These are phyloP conservation scores for Jaculus jaculus DNA, from an alignment of 2,113 vertebrate genomes.

Conservation along the genomic window DNA sequence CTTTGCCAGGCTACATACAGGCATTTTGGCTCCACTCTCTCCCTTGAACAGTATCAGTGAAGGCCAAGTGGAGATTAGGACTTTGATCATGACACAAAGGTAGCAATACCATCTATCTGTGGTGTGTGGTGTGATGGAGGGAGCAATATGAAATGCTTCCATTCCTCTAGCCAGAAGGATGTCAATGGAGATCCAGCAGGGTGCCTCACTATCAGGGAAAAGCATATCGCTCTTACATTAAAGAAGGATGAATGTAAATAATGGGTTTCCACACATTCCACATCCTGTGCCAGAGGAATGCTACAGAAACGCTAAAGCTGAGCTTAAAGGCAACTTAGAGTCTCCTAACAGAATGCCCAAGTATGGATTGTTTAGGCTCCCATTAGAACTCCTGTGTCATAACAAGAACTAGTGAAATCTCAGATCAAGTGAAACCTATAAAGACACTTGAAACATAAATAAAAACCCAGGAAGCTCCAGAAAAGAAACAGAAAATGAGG, in stretches of 20 bases:
- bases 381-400: background rate
- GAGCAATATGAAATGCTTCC: background rate
- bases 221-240: too few species aligned
- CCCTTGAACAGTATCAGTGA: background rate
- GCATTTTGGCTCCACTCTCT: fast-evolving
- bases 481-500: background rate
- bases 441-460: background rate
- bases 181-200: background rate
- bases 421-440: background rate
- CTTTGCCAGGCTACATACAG: background rate
- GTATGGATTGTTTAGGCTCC: background rate
- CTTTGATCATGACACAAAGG: background rate
- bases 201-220: background rate
- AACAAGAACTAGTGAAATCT: background rate
- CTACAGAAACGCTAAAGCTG: background rate
- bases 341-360: background rate
- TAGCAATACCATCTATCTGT: background rate
- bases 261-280: background rate
- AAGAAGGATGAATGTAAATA: background rate
- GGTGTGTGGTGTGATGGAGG: too few species aligned
- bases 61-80: background rate
- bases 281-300: background rate
- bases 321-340: background rate
- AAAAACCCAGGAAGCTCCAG: background rate
- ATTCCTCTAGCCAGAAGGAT: background rate